A percentile compares a stretch with the other conserved stretches of the same genome.
Evolutionary conservation across 2,113 vertebrate genomes (phyloP).

Genomic region (Pseudonaja textilis): DNA sequence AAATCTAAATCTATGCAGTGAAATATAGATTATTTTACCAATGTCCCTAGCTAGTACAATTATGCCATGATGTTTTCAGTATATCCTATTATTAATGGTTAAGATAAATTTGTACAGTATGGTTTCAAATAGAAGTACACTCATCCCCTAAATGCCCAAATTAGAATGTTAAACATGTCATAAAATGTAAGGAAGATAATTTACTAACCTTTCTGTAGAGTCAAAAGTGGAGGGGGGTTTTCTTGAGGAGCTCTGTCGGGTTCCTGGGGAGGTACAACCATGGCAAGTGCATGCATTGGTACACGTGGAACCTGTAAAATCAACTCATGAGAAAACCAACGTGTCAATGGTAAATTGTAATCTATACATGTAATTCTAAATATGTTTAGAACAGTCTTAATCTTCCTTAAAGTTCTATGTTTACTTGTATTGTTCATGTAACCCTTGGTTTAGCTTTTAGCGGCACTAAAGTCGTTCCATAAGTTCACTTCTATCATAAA

Average conservation of each 20-base stretch:
- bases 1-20: background rate
- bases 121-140: background rate
- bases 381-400: background rate
- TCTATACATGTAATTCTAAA: too few species aligned
- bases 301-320: constrained; percentile 91
- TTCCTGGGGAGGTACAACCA: constrained; percentile 98
- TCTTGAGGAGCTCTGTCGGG: constrained; percentile 92
- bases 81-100: background rate
- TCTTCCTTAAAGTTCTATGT: background rate
- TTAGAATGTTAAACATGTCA: constrained; percentile 2
- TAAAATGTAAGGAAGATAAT: background rate
- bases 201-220: constrained; percentile 90
- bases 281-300: constrained; percentile 94
- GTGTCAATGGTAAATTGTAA: constrained; percentile 35
- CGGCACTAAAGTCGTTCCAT: background rate
- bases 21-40: background rate
- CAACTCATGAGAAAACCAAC: constrained; percentile 62
- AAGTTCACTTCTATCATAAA: background rate
- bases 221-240: constrained; percentile 79
- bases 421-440: background rate
- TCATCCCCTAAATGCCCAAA: constrained; percentile 4
- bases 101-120: constrained; percentile 2
- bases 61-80: background rate
- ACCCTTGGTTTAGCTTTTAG: background rate
- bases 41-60: background rate